Percentiles rank a stretch among this genome's conserved stretches.
Evolutionary conservation across 2,797 vertebrate species (phyloP).

Genomic region (Lagodon rhomboides): DNA sequence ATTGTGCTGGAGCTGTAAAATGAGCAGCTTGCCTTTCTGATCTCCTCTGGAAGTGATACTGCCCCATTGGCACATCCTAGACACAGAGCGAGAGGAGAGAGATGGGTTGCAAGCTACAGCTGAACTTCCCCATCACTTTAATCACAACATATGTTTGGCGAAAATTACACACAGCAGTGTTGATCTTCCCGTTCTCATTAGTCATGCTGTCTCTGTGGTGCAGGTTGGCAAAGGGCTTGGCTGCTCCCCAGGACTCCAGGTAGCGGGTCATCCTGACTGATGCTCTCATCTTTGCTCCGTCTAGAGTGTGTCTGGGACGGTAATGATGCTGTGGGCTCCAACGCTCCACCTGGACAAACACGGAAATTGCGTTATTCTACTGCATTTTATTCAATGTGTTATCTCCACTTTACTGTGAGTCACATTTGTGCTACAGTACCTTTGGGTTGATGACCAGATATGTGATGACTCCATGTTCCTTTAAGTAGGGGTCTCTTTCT

Average conservation of each 20-base stretch:
- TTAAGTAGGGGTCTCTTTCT: slow-evolving; percentile 93
- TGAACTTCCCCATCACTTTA: background rate
- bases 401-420: background rate
- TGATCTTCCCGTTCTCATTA: slow-evolving; percentile 96
- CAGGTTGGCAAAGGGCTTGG: slow-evolving; percentile 94
- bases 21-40: slow-evolving; percentile 87
- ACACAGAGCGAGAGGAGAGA: slow-evolving; percentile 42
- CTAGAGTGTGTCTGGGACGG: slow-evolving; percentile 87
- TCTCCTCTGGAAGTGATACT: slow-evolving; percentile 94
- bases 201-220: slow-evolving; percentile 96
- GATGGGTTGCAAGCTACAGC: slow-evolving; percentile 36
- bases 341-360: slow-evolving; percentile 87
- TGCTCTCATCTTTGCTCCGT: slow-evolving; percentile 95
- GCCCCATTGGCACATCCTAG: slow-evolving; percentile 94
- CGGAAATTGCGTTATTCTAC: background rate
- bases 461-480: slow-evolving; percentile 93
- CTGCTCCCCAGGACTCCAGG: slow-evolving; percentile 96
- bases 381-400: background rate
- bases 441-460: slow-evolving; percentile 96
- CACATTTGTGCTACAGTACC: slow-evolving; percentile 71
- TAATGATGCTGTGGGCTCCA: slow-evolving; percentile 92
- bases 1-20: slow-evolving; percentile 33
- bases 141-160: slow-evolving; percentile 12
- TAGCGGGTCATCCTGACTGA: slow-evolving; percentile 97
- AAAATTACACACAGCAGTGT: slow-evolving; percentile 88